Evolutionary conservation across 2,113 vertebrate species (phyloP).

Genomic region (Callionymus lyra): DNA sequence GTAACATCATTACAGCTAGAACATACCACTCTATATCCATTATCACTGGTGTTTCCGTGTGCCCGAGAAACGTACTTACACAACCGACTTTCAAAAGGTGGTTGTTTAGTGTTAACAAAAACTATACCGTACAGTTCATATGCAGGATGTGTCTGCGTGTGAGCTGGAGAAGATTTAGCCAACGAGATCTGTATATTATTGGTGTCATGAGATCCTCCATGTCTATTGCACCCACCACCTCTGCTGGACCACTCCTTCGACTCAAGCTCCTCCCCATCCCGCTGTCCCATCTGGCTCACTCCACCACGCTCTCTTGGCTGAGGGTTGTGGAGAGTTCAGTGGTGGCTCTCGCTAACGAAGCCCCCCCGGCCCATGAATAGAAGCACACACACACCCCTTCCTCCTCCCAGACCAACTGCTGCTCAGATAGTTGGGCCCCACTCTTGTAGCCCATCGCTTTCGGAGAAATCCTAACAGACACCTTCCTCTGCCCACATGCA

Average conservation of each 20-base stretch:
- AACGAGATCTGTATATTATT: too few relatives aligned
- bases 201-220: slow-evolving; percentile 30
- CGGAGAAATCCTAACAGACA: slow-evolving; percentile 43
- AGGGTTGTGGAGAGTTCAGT: slow-evolving; percentile 63
- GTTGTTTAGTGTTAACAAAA: too few relatives aligned
- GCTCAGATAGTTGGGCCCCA: slow-evolving; percentile 42
- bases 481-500: slow-evolving; percentile 48
- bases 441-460: slow-evolving; percentile 41
- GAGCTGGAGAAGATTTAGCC: too few relatives aligned
- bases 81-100: too few relatives aligned
- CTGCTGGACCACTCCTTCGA: slow-evolving; percentile 23
- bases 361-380: slow-evolving; percentile 18
- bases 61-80: too few relatives aligned
- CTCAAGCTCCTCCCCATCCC: slow-evolving; percentile 21
- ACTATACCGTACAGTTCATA: too few relatives aligned
- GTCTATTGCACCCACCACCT: slow-evolving; percentile 17
- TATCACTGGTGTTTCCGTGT: too few relatives aligned
- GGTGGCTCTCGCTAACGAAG: slow-evolving; percentile 51
- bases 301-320: too few relatives aligned
- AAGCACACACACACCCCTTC: slow-evolving; percentile 19
- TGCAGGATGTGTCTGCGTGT: too few relatives aligned
- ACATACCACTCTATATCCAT: too few relatives aligned
- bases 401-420: slow-evolving; percentile 48
- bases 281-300: slow-evolving; percentile 39
- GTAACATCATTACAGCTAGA: not conserved